phyloP scores from a whole-genome alignment of 2,113 vertebrate genomes.

The Poeciliopsis turrubarensis region DNA sequence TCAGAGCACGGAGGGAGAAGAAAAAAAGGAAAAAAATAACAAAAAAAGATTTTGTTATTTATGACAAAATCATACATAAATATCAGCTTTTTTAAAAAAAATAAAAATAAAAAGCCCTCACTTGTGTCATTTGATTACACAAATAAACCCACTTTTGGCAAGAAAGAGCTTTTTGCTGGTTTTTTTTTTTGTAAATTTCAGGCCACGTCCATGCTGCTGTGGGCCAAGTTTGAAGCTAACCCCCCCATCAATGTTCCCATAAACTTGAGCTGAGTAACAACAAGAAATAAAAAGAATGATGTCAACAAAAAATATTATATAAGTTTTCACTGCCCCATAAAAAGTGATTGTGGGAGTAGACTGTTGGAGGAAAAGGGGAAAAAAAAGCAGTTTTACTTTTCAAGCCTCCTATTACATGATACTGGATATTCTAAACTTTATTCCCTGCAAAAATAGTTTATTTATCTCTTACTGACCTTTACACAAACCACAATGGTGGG shows the following conservation, averaged over 20 bases:
- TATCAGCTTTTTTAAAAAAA: slow-evolving; percentile 49
- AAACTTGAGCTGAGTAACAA: neutral
- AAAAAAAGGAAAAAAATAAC: slow-evolving; percentile 42
- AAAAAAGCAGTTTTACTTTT: neutral
- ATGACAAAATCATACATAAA: slow-evolving; percentile 67
- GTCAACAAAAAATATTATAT: neutral
- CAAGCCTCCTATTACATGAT: neutral
- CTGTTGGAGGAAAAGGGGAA: neutral
- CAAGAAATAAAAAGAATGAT: neutral
- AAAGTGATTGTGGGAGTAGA: neutral
- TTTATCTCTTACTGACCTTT: neutral
- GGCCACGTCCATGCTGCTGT: neutral
- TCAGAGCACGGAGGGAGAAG: slow-evolving; percentile 56
- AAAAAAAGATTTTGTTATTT: neutral
- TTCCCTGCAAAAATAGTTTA: neutral
- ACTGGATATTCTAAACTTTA: neutral
- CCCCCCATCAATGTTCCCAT: slow-evolving; percentile 1
- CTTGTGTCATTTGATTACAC: slow-evolving; percentile 72
- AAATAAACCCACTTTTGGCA: slow-evolving; percentile 60
- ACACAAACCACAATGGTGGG: neutral
- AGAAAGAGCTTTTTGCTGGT: slow-evolving; percentile 34
- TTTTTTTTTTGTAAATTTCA: slow-evolving; percentile 18
- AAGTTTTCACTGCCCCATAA: neutral
- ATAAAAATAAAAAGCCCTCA: slow-evolving; percentile 60
- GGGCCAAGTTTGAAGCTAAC: slow-evolving; percentile 14